Conservation (phyloP, 2,113 vertebrate genomes). For the Dinomys branickii region DNA sequence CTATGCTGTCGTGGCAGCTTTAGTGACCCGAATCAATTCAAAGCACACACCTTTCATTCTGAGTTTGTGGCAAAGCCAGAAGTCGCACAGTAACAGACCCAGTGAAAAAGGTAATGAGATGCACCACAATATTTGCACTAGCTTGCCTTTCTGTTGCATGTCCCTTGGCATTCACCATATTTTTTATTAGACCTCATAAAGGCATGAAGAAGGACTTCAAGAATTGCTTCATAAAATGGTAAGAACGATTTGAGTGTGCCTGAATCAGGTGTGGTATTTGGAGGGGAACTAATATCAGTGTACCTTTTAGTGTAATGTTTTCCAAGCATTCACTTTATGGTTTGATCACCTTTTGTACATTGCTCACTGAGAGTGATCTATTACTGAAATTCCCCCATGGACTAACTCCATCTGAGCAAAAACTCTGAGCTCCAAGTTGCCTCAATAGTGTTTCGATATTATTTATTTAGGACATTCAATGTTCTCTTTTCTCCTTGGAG, state of each 20-base stretch:
- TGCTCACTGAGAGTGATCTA: not conserved
- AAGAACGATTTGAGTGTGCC: not conserved
- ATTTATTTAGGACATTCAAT: constrained; percentile 45
- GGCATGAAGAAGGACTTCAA: not conserved
- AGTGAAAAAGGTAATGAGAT: not conserved
- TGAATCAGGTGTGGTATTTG: not conserved
- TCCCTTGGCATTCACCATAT: not conserved
- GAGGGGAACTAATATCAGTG: not conserved
- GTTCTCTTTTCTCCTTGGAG: constrained; percentile 48
- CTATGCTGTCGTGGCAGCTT: not conserved
- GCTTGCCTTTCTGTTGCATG: not conserved
- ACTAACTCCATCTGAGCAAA: not conserved
- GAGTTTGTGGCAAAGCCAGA: not conserved
- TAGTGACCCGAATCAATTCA: not conserved
- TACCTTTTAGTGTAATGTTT: not conserved
- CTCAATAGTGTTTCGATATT: constrained; percentile 41
- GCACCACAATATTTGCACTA: not conserved
- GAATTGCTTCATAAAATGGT: not conserved
- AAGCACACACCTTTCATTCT: not conserved
- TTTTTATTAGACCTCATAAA: not conserved
- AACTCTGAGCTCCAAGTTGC: not conserved
- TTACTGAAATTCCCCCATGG: not conserved
- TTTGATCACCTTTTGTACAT: not conserved
- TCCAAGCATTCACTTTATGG: not conserved
- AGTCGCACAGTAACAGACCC: not conserved